phyloP scores from a whole-genome alignment of 1,140 invertebrate genomes.

The Bradysia coprophila region DNA sequence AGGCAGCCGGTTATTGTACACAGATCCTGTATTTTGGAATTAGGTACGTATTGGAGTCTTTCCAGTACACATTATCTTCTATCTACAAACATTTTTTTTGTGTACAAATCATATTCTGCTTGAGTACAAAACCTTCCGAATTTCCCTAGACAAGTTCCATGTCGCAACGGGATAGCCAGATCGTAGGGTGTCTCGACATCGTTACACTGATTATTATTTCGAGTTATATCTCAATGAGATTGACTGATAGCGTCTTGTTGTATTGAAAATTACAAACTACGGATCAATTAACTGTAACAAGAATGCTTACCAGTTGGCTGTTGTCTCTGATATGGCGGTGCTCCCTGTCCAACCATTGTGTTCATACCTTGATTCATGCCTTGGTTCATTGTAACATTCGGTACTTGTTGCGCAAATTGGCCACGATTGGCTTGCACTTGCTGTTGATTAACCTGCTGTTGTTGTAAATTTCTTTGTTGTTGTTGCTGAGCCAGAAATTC shows the following conservation, averaged over 20 bases:
- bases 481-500: slow-evolving; percentile 34
- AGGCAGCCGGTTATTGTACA: too few species aligned
- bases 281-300: too few species aligned
- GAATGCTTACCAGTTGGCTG: slow-evolving; percentile 17
- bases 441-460: slow-evolving; percentile 24
- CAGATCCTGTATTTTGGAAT: too few species aligned
- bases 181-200: not conserved
- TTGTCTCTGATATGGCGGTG: slow-evolving; percentile 25
- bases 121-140: too few species aligned
- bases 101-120: too few species aligned
- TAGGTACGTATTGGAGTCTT: too few species aligned
- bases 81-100: too few species aligned
- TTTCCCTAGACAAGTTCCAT: too few species aligned
- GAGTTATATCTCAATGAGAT: not conserved
- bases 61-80: too few species aligned
- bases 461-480: slow-evolving; percentile 34
- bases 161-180: not conserved
- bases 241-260: not conserved
- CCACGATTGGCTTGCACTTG: slow-evolving; percentile 15
- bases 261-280: too few species aligned
- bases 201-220: not conserved
- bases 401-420: slow-evolving; percentile 21
- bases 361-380: slow-evolving; percentile 25
- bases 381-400: slow-evolving; percentile 19
- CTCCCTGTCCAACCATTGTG: slow-evolving; percentile 27